Percentiles rank a stretch among this genome's conserved stretches.
These are phyloP conservation scores for Cyclophora punctaria DNA, from an alignment of 2,888 invertebrate genomes.

Conservation along the genomic window DNA sequence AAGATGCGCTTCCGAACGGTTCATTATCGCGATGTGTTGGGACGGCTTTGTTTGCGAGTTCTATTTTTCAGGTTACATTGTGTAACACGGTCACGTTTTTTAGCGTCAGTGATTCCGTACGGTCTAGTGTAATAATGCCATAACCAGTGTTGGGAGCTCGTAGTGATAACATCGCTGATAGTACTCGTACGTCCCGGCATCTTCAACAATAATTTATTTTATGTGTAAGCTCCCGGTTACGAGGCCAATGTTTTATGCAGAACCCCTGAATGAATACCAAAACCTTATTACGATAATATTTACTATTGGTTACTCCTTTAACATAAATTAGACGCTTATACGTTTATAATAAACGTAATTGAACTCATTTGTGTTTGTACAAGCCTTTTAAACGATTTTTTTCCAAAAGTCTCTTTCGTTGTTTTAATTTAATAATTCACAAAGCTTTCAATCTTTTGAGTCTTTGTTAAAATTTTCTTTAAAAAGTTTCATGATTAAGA, in stretches of 20 bases:
- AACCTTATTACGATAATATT: conserved; percentile 30
- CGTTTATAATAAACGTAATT: too few species aligned
- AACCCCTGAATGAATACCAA: conserved; percentile 42
- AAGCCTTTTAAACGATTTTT: too few species aligned
- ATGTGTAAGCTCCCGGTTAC: conserved; percentile 51
- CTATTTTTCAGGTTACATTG: conserved; percentile 63
- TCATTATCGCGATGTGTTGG: conserved; percentile 74
- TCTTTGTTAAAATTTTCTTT: neutral
- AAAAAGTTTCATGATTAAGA: neutral
- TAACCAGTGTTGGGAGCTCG: conserved; percentile 49
- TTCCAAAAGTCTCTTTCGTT: neutral
- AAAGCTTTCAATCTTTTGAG: neutral
- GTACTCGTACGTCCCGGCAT: conserved; percentile 37
- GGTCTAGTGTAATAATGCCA: conserved; percentile 67
- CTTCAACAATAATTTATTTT: conserved; percentile 59
- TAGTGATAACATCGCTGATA: conserved; percentile 53
- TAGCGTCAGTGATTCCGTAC: conserved; percentile 48
- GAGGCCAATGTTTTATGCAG: conserved; percentile 45
- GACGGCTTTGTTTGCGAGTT: conserved; percentile 50
- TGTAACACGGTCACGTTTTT: conserved; percentile 70
- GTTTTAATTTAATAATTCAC: neutral
- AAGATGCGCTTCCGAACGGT: conserved; percentile 67
- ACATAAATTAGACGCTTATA: conserved; percentile 1
- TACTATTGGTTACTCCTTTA: conserved; percentile 20
- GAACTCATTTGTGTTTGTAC: too few species aligned